These are phyloP conservation scores for Engraulis encrasicolus DNA, from an alignment of 2,113 vertebrate species.

Conservation along the genomic window DNA sequence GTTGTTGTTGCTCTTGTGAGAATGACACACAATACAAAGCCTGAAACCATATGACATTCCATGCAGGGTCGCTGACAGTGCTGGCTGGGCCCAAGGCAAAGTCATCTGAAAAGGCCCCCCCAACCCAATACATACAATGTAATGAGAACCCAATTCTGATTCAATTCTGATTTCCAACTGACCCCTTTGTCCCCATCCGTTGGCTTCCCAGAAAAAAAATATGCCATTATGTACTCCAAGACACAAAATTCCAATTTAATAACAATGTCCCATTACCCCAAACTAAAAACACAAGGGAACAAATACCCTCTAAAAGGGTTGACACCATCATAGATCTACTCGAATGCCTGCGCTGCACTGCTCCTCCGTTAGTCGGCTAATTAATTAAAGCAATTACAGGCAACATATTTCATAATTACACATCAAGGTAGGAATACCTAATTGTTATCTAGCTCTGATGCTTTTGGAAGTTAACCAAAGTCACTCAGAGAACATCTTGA, in stretches of 20 bases:
- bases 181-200: too few species aligned
- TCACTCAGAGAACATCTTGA: constrained; percentile 48
- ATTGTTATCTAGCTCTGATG: constrained; percentile 48
- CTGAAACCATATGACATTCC: constrained; percentile 35
- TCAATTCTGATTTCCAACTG: too few species aligned
- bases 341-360: constrained; percentile 64
- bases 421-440: constrained; percentile 73
- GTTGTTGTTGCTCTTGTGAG: too few species aligned
- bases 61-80: too few species aligned
- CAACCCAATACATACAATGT: too few species aligned
- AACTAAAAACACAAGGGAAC: constrained; percentile 72
- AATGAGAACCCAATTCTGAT: too few species aligned
- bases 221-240: constrained; percentile 78
- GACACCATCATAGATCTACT: constrained; percentile 69
- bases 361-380: constrained; percentile 78
- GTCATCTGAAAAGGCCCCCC: too few species aligned
- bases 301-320: constrained; percentile 54
- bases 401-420: constrained; percentile 74
- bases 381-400: constrained; percentile 79
- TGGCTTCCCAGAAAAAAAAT: constrained; percentile 63
- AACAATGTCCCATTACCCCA: constrained; percentile 75
- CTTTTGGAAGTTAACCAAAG: constrained; percentile 65
- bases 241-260: constrained; percentile 78
- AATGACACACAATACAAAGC: too few species aligned
- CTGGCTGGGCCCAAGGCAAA: too few species aligned